A percentile compares a stretch with the other conserved stretches of the same genome.
phyloP scores from a whole-genome alignment of 2,888 invertebrate genomes.

The Drosophila nr. perissopoda region DNA sequence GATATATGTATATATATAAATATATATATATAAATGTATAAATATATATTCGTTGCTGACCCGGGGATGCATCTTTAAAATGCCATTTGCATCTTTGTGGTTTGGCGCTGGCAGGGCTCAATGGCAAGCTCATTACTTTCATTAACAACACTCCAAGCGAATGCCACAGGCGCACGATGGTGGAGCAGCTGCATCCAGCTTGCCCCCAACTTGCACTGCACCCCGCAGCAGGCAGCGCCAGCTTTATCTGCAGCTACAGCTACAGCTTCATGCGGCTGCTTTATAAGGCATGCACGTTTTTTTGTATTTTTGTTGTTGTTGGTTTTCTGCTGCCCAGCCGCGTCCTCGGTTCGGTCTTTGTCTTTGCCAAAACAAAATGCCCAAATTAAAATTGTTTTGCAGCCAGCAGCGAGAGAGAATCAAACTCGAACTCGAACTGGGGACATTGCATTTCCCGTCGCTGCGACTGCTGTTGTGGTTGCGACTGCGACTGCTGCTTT shows the following conservation, averaged over 20 bases:
- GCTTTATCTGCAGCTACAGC: constrained; percentile 11
- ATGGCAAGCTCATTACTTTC: constrained; percentile 79
- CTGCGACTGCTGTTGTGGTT: constrained; percentile 21
- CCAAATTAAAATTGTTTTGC: constrained; percentile 81
- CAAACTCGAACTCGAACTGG: constrained; percentile 57
- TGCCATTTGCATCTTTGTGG: constrained; percentile 84
- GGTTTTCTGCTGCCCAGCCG: constrained; percentile 30
- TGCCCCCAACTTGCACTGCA: constrained; percentile 13
- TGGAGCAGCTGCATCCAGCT: constrained; percentile 59
- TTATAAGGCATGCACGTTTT: constrained; percentile 77
- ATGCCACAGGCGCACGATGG: constrained; percentile 65
- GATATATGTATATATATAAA: constrained; percentile 4
- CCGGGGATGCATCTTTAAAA: constrained; percentile 83
- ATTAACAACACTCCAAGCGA: constrained; percentile 76
- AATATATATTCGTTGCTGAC: constrained; percentile 47
- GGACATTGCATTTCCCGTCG: constrained; percentile 65
- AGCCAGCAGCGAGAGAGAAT: constrained; percentile 14
- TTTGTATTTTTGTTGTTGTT: constrained; percentile 32
- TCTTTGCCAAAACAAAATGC: constrained; percentile 78
- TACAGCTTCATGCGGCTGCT: constrained; percentile 46
- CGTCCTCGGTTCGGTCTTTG: constrained; percentile 47
- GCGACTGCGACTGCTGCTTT: constrained; percentile 43
- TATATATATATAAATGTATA: neutral
- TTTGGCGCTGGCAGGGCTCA: constrained; percentile 58
- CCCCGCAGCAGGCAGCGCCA: constrained; percentile 16